phyloP scores from a whole-genome alignment of 2,888 invertebrate genomes.

The Clanis bilineata region DNA sequence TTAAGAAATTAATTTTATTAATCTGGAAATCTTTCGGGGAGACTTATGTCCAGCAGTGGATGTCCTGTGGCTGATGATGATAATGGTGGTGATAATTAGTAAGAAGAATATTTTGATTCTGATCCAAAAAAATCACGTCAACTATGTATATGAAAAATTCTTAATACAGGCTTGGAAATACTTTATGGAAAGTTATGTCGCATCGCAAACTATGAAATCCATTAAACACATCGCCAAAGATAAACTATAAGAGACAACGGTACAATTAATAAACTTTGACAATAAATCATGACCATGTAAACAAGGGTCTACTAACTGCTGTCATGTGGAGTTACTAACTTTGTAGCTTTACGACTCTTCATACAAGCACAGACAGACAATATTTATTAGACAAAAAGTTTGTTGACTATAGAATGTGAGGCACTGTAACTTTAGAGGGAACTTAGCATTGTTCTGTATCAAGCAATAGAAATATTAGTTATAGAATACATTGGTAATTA shows the following conservation, averaged over 20 bases:
- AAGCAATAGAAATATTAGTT: too few relatives aligned
- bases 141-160: background rate
- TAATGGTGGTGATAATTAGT: too few relatives aligned
- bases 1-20: too few relatives aligned
- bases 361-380: background rate
- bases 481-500: too few relatives aligned
- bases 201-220: slow-evolving; percentile 2
- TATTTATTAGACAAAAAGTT: background rate
- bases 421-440: background rate
- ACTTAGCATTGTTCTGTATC: background rate
- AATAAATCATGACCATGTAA: slow-evolving; percentile 31
- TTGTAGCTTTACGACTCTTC: slow-evolving; percentile 2
- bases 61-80: too few relatives aligned
- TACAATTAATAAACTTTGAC: slow-evolving; percentile 40
- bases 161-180: too few relatives aligned
- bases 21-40: too few relatives aligned
- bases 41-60: too few relatives aligned
- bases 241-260: slow-evolving; percentile 11
- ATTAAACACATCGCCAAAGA: slow-evolving; percentile 17
- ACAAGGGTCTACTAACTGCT: slow-evolving; percentile 4
- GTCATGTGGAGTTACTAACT: slow-evolving; percentile 8
- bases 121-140: background rate
- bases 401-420: background rate
- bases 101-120: too few relatives aligned
- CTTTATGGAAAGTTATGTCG: background rate